Conservation (phyloP, 2,888 invertebrate genomes). For the Julus scandinavius region DNA sequence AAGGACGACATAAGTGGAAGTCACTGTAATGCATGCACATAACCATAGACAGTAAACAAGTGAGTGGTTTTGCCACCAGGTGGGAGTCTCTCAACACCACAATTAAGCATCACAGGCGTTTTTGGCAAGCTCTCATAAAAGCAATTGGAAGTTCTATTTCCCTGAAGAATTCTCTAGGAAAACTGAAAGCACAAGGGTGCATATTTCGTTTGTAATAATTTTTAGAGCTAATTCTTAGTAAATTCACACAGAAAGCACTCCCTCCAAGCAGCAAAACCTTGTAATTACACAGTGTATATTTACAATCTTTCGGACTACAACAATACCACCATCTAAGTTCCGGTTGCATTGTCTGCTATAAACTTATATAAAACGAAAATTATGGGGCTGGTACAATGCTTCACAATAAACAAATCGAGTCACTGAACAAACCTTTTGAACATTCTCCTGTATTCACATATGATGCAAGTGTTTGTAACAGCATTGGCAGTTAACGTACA, state of each 20-base stretch:
- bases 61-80: background rate
- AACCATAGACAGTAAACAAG: background rate
- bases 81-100: background rate
- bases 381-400: background rate
- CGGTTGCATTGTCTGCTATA: background rate
- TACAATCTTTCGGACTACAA: background rate
- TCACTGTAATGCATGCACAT: background rate
- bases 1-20: background rate
- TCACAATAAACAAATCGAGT: background rate
- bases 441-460: background rate
- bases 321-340: background rate
- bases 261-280: background rate
- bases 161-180: background rate
- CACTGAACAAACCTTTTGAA: background rate
- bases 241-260: background rate
- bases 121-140: background rate
- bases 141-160: background rate
- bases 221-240: background rate
- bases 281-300: background rate
- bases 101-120: background rate
- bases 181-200: background rate
- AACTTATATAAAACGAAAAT: background rate
- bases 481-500: background rate
- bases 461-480: background rate
- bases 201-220: background rate